Percentiles rank a stretch among this genome's conserved stretches.
Evolutionary conservation across 2,797 vertebrate genomes (phyloP).

Genomic region (Megalops cyprinoides): DNA sequence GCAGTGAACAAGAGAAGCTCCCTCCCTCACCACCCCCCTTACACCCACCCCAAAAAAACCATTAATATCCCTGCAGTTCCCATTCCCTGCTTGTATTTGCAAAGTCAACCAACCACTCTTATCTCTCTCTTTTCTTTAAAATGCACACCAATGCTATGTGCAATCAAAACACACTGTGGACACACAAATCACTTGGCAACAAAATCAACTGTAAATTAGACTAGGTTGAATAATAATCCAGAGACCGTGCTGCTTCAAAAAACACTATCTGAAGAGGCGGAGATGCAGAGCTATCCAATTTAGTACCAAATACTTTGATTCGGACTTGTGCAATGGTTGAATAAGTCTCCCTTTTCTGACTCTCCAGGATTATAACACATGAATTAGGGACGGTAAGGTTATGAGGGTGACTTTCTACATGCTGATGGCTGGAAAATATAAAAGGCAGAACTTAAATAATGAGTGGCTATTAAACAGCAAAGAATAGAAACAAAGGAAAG

Average conservation of each 20-base stretch:
- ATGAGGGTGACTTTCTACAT: too few species aligned
- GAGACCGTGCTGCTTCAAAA: not conserved
- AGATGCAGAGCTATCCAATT: not conserved
- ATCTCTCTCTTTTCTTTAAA: slow-evolving; percentile 28
- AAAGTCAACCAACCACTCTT: slow-evolving; percentile 26
- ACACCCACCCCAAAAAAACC: slow-evolving; percentile 4
- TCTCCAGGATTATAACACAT: not conserved
- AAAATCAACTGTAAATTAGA: slow-evolving; percentile 24
- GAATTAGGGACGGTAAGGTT: not conserved
- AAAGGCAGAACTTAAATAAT: not conserved
- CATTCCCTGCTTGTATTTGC: not conserved
- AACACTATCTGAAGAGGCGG: not conserved
- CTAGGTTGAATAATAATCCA: slow-evolving; percentile 22
- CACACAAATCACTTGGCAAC: slow-evolving; percentile 26
- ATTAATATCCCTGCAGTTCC: slow-evolving; percentile 11
- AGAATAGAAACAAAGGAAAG: not conserved
- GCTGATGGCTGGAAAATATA: not conserved
- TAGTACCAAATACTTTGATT: not conserved
- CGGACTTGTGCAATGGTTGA: not conserved
- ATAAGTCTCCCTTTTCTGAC: not conserved
- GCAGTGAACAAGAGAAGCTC: not conserved
- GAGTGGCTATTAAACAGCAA: not conserved
- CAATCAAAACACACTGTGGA: slow-evolving; percentile 13
- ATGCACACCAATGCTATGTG: slow-evolving; percentile 17
- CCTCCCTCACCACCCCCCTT: not conserved